These are phyloP conservation scores for Belonocnema kinseyi DNA, from an alignment of 1,140 invertebrate genomes.

Conservation along the genomic window DNA sequence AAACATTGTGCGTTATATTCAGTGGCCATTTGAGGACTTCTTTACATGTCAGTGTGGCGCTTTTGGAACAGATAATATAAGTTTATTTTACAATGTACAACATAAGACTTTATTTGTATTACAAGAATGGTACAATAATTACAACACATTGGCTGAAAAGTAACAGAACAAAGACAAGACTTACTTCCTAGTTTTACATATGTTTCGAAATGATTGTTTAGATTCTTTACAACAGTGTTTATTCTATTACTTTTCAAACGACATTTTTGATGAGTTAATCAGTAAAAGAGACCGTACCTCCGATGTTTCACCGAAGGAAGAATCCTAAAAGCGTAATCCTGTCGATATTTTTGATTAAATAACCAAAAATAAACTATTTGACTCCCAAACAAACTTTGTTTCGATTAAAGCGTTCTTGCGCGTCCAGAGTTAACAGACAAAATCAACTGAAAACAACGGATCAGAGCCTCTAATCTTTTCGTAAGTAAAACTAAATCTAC, in stretches of 20 bases:
- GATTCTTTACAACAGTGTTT: neutral
- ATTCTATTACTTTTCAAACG: constrained; percentile 19
- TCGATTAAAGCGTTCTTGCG: neutral
- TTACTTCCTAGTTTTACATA: neutral
- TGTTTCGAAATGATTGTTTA: neutral
- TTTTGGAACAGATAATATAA: neutral
- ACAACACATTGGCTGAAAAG: constrained; percentile 22
- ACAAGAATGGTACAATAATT: constrained; percentile 22
- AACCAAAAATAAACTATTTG: neutral
- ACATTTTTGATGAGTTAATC: neutral
- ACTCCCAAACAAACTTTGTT: neutral
- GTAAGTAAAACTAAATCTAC: neutral
- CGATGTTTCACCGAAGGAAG: neutral
- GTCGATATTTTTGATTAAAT: neutral
- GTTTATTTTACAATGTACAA: constrained; percentile 26
- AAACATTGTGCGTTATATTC: too few relatives aligned
- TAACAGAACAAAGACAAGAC: neutral
- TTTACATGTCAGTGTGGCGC: too few relatives aligned
- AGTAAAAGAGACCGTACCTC: constrained; percentile 10
- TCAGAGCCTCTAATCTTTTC: constrained; percentile 15
- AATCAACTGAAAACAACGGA: neutral
- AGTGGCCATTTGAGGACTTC: too few relatives aligned
- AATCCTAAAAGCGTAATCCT: constrained; percentile 5
- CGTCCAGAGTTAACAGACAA: neutral
- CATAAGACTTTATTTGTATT: neutral